Percentiles rank a stretch among this genome's conserved stretches.
Evolutionary conservation across 2,888 invertebrate genomes (phyloP).

Genomic region (Theretra japonica): DNA sequence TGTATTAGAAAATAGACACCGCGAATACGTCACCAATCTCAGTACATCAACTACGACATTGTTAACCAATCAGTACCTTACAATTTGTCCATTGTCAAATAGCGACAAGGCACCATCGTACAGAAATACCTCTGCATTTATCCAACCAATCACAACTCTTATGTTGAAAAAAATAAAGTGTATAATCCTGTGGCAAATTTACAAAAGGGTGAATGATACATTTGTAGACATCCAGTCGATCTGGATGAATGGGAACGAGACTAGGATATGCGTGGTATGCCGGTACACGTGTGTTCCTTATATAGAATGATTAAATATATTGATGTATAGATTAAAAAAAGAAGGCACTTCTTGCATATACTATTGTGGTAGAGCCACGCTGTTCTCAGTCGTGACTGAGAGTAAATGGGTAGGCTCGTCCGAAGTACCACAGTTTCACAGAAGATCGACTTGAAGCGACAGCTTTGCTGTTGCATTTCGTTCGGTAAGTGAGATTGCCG

Average conservation of each 20-base stretch:
- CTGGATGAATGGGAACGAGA: slow-evolving; percentile 32
- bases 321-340: neutral
- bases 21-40: slow-evolving; percentile 9
- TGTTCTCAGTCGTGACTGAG: too few species aligned
- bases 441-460: too few species aligned
- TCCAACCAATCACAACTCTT: neutral
- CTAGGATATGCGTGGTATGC: slow-evolving; percentile 29
- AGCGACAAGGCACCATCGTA: slow-evolving; percentile 43
- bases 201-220: neutral
- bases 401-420: too few species aligned
- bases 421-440: too few species aligned
- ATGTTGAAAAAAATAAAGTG: slow-evolving; percentile 13
- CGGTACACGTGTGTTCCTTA: slow-evolving; percentile 16
- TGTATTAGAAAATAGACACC: neutral
- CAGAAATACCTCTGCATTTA: neutral
- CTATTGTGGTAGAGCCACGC: too few species aligned
- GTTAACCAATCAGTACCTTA: slow-evolving; percentile 49
- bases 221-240: slow-evolving; percentile 17
- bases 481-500: too few species aligned
- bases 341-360: too few species aligned
- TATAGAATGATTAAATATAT: neutral
- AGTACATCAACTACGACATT: slow-evolving; percentile 43
- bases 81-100: slow-evolving; percentile 51
- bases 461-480: too few species aligned
- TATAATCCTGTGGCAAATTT: neutral